These are phyloP conservation scores for Epinephelus malabaricus DNA, from an alignment of 2,797 vertebrate genomes.

Conservation along the genomic window DNA sequence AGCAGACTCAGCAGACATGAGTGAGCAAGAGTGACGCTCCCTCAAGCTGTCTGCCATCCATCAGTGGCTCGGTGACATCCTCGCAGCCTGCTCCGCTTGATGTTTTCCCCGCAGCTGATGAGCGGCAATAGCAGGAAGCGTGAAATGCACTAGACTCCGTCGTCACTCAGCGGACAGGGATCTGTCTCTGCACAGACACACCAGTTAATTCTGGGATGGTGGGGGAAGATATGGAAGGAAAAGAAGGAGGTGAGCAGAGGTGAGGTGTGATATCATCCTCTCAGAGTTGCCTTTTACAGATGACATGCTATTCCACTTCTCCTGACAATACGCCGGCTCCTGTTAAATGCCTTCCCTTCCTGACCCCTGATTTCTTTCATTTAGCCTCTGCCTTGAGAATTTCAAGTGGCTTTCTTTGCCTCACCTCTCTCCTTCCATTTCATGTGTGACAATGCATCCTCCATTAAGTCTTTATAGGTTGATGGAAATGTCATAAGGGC, in stretches of 20 bases:
- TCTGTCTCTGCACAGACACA: conserved; percentile 20
- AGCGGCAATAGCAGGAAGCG: conserved; percentile 33
- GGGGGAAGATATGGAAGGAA: background rate
- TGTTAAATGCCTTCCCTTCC: conserved; percentile 34
- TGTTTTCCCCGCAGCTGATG: conserved; percentile 55
- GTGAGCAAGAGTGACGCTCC: conserved; percentile 57
- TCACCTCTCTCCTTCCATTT: conserved; percentile 48
- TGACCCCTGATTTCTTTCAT: conserved; percentile 35
- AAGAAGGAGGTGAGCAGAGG: background rate
- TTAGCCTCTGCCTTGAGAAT: conserved; percentile 27
- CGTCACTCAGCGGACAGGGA: conserved; percentile 14
- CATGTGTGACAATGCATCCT: conserved; percentile 72
- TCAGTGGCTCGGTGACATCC: conserved; percentile 55
- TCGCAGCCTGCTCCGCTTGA: conserved; percentile 32
- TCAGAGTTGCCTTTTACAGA: conserved; percentile 36
- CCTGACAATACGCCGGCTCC: conserved; percentile 38
- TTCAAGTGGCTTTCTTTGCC: conserved; percentile 26
- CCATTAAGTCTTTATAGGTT: conserved; percentile 76
- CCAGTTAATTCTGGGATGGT: conserved; percentile 27
- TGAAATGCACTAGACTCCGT: conserved; percentile 40
- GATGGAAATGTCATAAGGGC: conserved; percentile 78
- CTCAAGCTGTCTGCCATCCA: conserved; percentile 65
- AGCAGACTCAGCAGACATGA: conserved; percentile 66
- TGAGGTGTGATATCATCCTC: conserved; percentile 47
- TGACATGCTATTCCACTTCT: conserved; percentile 48